phyloP scores from a whole-genome alignment of 2,797 vertebrate species.

The Lacerta viridis region DNA sequence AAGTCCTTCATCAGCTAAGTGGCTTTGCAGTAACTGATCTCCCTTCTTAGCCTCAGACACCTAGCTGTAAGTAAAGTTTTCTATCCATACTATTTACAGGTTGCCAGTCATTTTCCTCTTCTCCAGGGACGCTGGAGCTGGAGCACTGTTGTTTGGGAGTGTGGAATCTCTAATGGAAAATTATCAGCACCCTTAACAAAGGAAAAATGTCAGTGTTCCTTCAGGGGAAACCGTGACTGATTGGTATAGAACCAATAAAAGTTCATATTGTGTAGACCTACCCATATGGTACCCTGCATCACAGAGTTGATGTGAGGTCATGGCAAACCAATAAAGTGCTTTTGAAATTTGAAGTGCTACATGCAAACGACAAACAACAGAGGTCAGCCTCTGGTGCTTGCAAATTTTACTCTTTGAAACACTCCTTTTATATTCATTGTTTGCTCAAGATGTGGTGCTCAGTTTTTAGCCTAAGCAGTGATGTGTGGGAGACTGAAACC shows the following conservation, averaged over 20 bases:
- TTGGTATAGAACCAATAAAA: not conserved
- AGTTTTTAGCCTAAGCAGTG: not conserved
- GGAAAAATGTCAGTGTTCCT: no score
- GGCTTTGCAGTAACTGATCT: not conserved
- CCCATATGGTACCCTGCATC: not conserved
- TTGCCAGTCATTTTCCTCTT: no score
- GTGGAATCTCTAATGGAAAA: not conserved
- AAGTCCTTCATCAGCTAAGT: not conserved
- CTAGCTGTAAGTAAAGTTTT: no score
- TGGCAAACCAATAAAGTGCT: not conserved
- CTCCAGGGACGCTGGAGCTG: no score
- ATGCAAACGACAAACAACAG: not conserved
- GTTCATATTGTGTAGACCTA: not conserved
- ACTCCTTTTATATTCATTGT: not conserved
- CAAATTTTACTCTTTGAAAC: not conserved
- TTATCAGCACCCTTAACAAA: no score
- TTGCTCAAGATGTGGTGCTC: rapidly evolving
- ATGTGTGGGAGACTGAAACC: not conserved
- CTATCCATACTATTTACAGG: not conserved
- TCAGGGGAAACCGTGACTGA: not conserved
- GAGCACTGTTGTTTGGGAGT: not conserved
- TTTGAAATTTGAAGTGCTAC: no score
- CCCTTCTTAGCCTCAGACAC: no score
- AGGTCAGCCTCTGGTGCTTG: not conserved
- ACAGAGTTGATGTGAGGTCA: not conserved